Base-by-base conservation (phyloP, 2,797 vertebrate species). In the Carduelis carduelis region DNA sequence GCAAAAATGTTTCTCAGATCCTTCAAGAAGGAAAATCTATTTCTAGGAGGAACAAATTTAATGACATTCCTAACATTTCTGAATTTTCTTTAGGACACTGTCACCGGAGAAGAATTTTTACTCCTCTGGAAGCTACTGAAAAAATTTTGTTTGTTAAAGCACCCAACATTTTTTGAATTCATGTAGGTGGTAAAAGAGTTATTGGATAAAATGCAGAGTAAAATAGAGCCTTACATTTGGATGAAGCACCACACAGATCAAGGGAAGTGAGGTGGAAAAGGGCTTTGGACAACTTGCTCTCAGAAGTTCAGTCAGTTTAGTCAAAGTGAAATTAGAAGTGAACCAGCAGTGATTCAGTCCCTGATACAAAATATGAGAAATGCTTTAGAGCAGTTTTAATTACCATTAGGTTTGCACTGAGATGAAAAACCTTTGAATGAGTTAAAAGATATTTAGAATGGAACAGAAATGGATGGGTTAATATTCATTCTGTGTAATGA, bases 171-270 rank as follows among this genome's bases (percentile, higher is more conserved):
- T 56, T 34, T 71, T 89, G 32, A 89, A 63, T 80, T 90, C 44
- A 43, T 5, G 0, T 44, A 32, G 20, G 9, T 37, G 6, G 16
- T 78, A 55, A 70, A 53, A 50, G 35, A 32, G 10, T 82, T n/a
- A 14, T n/a, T 3, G 1, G 12, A 57, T 27, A 71, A 85, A 89
- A 56, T 2, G 2, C 21, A 39, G 37, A 66, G 34, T 83, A 26
- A 26, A 83, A 46, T 6, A 53, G 28, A 79, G 15, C 44, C n/a
- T 82, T 63, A 18, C 19, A 11, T 50, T 53, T 0, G 0, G 32
- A 35, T 49, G 75, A 53, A 87, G 37, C 44, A 64, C 21, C 37
- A 28, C 13, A 27, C 17, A 28, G 34, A 16, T 8, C 5, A 10
- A 14, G 21, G 79, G 66, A 90, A 82, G 32, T n/a, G 20, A 72